Conservation (phyloP, 53 echinoderm and acorn worm genomes). For the Glandiceps talaboti region DNA sequence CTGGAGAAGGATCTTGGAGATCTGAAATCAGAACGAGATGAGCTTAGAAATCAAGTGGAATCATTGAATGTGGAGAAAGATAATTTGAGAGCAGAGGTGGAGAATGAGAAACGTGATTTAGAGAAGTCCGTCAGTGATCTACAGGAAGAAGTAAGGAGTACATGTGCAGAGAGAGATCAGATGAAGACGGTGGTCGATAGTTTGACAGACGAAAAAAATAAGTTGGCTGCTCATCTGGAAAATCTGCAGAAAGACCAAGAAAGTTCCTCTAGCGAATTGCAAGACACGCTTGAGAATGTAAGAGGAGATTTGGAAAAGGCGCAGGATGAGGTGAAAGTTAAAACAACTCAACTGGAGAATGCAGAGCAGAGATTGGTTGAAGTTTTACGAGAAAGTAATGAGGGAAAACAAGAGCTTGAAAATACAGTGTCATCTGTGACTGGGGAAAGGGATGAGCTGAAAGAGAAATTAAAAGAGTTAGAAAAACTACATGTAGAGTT, state of each 20-base stretch:
- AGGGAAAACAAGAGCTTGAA: background rate
- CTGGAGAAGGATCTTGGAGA: background rate
- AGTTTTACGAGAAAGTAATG: slow-evolving; percentile 10
- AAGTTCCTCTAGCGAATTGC: background rate
- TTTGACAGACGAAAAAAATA: background rate
- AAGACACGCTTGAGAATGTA: background rate
- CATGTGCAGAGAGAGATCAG: background rate
- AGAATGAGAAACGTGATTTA: background rate
- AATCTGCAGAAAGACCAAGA: background rate
- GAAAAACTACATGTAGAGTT: slow-evolving; percentile 69
- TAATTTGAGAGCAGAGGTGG: background rate
- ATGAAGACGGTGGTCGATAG: background rate
- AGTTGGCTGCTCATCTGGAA: background rate
- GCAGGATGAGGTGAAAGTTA: background rate
- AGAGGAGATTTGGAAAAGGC: slow-evolving; percentile 7
- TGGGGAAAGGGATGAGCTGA: slow-evolving; percentile 17
- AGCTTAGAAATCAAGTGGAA: background rate
- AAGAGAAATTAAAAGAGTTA: slow-evolving; percentile 11
- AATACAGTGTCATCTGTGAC: slow-evolving; percentile 11
- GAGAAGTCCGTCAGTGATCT: background rate
- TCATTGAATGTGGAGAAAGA: background rate
- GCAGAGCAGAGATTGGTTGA: slow-evolving; percentile 10
- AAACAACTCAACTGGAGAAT: slow-evolving; percentile 1
- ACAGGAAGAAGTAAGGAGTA: background rate
- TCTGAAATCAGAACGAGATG: background rate